phyloP scores from a whole-genome alignment of 2,113 vertebrate genomes.

The Galbula dea region DNA sequence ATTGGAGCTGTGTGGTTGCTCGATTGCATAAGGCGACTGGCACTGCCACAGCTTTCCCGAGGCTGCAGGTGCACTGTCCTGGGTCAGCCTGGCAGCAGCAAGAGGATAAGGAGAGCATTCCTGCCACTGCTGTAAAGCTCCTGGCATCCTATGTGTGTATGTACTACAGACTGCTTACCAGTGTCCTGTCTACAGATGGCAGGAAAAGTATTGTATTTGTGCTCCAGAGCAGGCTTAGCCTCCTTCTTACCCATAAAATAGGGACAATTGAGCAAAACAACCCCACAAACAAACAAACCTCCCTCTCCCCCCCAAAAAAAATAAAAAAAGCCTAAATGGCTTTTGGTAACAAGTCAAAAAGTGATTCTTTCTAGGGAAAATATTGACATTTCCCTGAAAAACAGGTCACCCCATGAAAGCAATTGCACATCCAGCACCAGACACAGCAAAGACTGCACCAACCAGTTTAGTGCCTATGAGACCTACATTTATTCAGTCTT shows the following conservation, averaged over 20 bases:
- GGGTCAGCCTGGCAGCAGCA: background rate
- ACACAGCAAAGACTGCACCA: background rate
- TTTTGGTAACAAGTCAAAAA: background rate
- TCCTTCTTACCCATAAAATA: background rate
- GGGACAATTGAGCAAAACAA: background rate
- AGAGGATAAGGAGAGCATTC: background rate
- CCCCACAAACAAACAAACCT: no score
- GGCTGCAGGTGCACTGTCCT: background rate
- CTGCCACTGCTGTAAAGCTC: background rate
- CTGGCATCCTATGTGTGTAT: background rate
- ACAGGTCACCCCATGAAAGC: background rate
- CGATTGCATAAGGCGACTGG: background rate
- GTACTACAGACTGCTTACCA: background rate
- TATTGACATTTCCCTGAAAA: background rate
- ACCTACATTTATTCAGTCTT: background rate
- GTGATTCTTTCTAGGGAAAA: background rate
- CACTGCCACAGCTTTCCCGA: background rate
- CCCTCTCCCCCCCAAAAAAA: no score
- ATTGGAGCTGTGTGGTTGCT: slow-evolving; percentile 1
- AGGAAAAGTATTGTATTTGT: rapidly evolving
- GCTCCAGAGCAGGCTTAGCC: background rate
- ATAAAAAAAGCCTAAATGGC: background rate
- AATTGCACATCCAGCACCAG: rapidly evolving
- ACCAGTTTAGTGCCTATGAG: background rate
- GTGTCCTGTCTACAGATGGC: background rate